Conservation (phyloP, 2,797 vertebrate genomes). For the Micromesistius poutassou region DNA sequence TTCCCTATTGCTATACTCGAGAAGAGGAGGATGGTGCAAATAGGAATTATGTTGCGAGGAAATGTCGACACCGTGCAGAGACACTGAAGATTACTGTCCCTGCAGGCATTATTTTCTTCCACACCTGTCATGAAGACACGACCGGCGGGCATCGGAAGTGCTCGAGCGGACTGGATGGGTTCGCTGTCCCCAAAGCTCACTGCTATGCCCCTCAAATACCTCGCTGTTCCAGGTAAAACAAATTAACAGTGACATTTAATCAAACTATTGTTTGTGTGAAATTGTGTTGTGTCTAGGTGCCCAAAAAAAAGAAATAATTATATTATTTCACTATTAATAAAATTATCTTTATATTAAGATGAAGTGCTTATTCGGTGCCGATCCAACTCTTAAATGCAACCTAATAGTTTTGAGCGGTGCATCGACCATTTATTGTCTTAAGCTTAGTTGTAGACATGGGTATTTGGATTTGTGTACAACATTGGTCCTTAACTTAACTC, state of each 20-base stretch:
- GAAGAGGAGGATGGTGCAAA: neutral
- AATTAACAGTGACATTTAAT: neutral
- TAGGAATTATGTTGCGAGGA: neutral
- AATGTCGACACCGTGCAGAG: neutral
- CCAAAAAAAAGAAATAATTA: no score
- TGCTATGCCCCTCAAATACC: slow-evolving; percentile 82
- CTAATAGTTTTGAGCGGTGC: no score
- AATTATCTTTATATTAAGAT: no score
- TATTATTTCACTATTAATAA: no score
- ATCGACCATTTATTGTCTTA: no score
- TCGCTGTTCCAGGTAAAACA: slow-evolving; percentile 87
- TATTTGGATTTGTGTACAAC: no score
- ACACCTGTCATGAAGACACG: slow-evolving; percentile 67
- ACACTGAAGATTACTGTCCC: neutral
- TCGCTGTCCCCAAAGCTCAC: slow-evolving; percentile 78
- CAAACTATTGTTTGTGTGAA: no score
- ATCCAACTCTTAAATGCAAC: no score
- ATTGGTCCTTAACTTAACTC: no score
- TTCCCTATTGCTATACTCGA: neutral
- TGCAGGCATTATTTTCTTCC: neutral
- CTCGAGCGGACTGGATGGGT: slow-evolving; percentile 91
- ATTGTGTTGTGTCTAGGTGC: no score
- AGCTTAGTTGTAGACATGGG: no score
- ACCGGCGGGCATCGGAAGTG: slow-evolving; percentile 64
- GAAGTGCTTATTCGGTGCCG: no score